A percentile compares a stretch with the other conserved stretches of the same genome.
Conservation (phyloP, 2,797 vertebrate species). For the Poecilia picta region DNA sequence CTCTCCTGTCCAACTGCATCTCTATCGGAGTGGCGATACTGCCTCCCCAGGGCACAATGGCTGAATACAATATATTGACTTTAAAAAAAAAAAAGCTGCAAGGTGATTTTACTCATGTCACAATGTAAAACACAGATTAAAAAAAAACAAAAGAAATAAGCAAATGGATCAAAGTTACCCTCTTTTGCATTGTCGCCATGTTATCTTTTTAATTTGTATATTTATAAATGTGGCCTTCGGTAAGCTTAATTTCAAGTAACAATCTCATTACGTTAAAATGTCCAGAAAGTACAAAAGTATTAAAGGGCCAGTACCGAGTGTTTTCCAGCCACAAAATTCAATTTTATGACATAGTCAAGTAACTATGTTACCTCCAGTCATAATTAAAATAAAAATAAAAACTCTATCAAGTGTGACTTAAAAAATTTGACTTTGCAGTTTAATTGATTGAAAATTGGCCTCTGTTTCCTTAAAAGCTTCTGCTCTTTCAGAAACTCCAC, state of each 20-base stretch:
- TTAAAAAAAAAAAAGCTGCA: conserved; percentile 42
- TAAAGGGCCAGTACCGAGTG: no score
- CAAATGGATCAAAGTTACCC: not conserved
- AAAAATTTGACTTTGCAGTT: no score
- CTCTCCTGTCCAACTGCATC: conserved; percentile 45
- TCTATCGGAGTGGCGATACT: conserved; percentile 50
- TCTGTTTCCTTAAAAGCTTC: no score
- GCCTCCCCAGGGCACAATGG: conserved; percentile 41
- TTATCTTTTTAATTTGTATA: not conserved
- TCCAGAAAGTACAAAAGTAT: not conserved
- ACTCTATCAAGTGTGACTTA: no score
- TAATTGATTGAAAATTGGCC: no score
- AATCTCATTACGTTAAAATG: not conserved
- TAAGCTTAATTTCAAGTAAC: not conserved
- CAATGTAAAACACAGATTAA: conserved; percentile 1
- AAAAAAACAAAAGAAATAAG: not conserved
- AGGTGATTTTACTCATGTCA: conserved; percentile 42
- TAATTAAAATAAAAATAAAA: no score
- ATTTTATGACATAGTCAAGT: no score
- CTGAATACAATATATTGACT: conserved; percentile 38
- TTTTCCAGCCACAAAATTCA: no score
- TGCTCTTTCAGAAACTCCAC: no score
- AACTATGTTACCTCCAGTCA: no score
- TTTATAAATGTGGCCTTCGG: not conserved
- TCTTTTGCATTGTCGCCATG: no score